Base-by-base conservation (phyloP, 2,113 vertebrate genomes). In the Mastomys coucha region DNA sequence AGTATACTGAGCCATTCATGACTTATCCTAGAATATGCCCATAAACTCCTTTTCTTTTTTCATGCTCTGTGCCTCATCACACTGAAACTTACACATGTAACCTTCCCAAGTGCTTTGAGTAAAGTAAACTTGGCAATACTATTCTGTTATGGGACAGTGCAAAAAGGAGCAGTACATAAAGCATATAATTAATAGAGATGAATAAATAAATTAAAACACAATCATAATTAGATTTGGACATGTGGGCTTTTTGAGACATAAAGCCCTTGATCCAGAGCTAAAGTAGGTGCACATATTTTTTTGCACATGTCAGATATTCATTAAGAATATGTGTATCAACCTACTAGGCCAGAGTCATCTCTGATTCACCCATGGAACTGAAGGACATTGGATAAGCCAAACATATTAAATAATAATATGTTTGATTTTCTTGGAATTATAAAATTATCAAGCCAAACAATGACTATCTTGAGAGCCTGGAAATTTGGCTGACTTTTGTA, bases 371-470 rank as follows among this genome's bases (percentile, higher is more conserved):
- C 60, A 24, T 92, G 94, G 39, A 87, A 4, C 78, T 91, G 67
- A 94, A 96, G 89, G 73, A 91, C 42, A 92, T 42, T 92, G 89
- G 82, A 49, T 93, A 91, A 95, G 56, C 75, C 78, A 93, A 92
- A 72, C 33, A 70, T 70, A 91, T 89, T 95, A 80, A 97, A 95
- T 97, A 91, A 93, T 80, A 97, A 6, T 90, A 76, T 69, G n/a
- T 72, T 96, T 97, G 67, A 84, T 91, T 97, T 96, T 96, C 90
- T 94, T 97, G 92, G 94, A 97, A 96, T 96, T 97, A 90, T 89
- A 70, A 97, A 97, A 92, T 94, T 89, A 91, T 95, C 96, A 97
- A 97, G 96, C 81, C 96, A 97, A 97, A 89, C 39, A 95, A 93
- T 96, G 90, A 95, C 88, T 96, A 7, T 95, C 81, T 97, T 93